Evolutionary conservation across 2,888 invertebrate genomes (phyloP), one percentile per base, ranked within the genome.

Genomic region (Drosophila histrio): DNA sequence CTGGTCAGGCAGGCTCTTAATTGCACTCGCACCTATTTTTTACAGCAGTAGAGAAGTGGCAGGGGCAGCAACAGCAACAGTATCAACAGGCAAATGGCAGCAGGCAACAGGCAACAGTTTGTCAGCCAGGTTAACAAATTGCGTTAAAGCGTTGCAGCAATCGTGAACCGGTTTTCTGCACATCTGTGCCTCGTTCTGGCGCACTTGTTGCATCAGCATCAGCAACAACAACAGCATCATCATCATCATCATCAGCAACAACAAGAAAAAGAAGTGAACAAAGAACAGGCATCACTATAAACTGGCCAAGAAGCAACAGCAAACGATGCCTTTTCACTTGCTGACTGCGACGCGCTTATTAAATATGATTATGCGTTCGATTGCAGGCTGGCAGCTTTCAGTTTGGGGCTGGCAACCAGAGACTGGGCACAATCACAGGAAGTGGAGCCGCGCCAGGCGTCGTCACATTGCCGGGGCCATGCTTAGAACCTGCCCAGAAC

Each of bases 71-170:
- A 32, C 28, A 60, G 43, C 38, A 54, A 21, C 50, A 22, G 22
- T 30, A 32, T 19, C 57, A 47, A 38, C 49, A 41, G 52, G 62
- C 26, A 53, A 15, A 44, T 21, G 22, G 50, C 22, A 71, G 28
- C 63, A 68, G 63, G 54, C 72, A 75, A 56, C 82, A 58, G 70
- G 80, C 87, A 73, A 77, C 85, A 88, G 81, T 85, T 89, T 89
- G 90, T 89, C 89, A 90, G 89, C 64, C 85, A 80, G 86, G 88
- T 79, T 90, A 88, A 89, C 89, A 90, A 90, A 90, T 89, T 89
- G 86, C 82, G 68, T 75, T 84, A 63, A 74, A 67, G 62, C 83
- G 57, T 62, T 65, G 66, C 79, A 67, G 82, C 76, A 69, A 64
- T 67, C 56, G 17, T 28, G 8, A 80, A 89, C 89, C 73, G 74